Conservation (phyloP, 2,888 invertebrate species). For the Rotaria magnacalcarata region DNA sequence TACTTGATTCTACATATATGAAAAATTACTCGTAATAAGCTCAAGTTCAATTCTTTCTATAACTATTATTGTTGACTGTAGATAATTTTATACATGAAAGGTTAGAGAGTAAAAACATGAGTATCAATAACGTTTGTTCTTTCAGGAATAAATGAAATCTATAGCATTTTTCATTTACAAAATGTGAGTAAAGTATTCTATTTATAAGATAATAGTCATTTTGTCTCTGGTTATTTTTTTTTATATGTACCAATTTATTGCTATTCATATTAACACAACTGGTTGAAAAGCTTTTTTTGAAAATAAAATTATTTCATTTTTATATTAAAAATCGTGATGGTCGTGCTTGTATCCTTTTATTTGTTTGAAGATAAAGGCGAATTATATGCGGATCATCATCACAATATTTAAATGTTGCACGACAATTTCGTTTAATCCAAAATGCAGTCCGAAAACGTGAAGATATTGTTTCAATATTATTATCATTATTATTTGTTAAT, state of each 20-base stretch:
- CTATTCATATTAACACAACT: no score
- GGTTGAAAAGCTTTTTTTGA: no score
- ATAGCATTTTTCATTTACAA: no score
- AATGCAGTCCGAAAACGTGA: background rate
- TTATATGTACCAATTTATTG: no score
- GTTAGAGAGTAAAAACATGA: background rate
- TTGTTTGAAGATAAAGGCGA: slow-evolving; percentile 4
- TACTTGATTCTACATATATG: background rate
- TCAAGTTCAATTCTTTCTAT: background rate
- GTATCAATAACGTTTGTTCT: no score
- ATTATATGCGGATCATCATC: background rate
- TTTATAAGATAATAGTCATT: no score
- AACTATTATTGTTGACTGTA: background rate
- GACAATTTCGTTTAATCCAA: background rate
- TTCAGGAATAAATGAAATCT: no score
- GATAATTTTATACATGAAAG: background rate
- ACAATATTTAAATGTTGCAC: background rate
- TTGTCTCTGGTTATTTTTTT: no score
- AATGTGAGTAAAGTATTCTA: no score
- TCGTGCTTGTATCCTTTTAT: background rate
- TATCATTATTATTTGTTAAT: background rate
- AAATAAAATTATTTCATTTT: background rate
- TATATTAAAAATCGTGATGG: background rate
- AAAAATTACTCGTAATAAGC: background rate
- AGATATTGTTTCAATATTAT: background rate